These are phyloP conservation scores for Hofmannophila pseudospretella DNA, from an alignment of 2,888 invertebrate genomes.

Conservation along the genomic window DNA sequence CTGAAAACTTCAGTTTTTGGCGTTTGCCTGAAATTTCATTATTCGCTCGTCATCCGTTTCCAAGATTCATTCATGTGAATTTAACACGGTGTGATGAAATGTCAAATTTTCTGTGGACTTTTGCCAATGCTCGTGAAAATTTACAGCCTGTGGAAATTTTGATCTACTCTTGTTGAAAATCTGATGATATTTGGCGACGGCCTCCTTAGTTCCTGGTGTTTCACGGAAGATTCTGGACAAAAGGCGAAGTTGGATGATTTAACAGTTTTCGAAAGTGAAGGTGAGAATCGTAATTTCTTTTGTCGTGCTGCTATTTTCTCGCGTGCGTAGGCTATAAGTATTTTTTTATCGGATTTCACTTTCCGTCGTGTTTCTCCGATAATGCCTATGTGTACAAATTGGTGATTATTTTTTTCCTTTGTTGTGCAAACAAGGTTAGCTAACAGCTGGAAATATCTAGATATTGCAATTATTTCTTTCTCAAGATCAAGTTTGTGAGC, in stretches of 20 bases:
- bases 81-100: constrained; percentile 54
- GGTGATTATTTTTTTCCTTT: constrained; percentile 4
- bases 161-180: constrained; percentile 41
- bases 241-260: constrained; percentile 46
- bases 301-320: constrained; percentile 31
- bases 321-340: constrained; percentile 14
- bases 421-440: constrained; percentile 1
- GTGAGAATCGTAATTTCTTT: constrained; percentile 48
- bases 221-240: constrained; percentile 12
- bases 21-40: background rate
- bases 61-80: constrained; percentile 11
- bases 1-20: constrained; percentile 1
- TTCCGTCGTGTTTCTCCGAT: constrained; percentile 12
- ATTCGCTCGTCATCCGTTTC: background rate
- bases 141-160: constrained; percentile 44
- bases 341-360: constrained; percentile 21
- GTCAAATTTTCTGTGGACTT: constrained; percentile 70
- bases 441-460: constrained; percentile 1
- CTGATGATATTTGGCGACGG: constrained; percentile 29
- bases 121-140: constrained; percentile 59
- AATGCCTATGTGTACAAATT: constrained; percentile 2
- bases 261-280: constrained; percentile 55
- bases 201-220: background rate
- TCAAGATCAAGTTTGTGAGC: too few relatives aligned
- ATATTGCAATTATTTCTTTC: background rate